These are phyloP conservation scores for Myotis vivesi DNA, from an alignment of 2,797 vertebrate genomes.

Conservation along the genomic window DNA sequence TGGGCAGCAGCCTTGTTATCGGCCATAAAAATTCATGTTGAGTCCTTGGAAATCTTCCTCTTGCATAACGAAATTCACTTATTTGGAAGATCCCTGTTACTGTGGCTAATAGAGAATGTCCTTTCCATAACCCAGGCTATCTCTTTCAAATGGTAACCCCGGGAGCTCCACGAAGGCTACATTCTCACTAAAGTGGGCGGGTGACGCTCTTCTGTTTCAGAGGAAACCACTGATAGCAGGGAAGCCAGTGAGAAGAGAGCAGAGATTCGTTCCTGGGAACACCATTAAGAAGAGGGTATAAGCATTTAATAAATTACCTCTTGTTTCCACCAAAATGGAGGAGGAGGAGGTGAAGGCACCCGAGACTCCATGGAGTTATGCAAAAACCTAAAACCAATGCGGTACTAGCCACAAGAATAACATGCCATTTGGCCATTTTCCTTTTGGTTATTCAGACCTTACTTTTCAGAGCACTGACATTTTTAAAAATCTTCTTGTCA, in stretches of 20 bases:
- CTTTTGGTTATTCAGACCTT: background rate
- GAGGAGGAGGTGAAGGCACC: background rate
- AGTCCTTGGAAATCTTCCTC: background rate
- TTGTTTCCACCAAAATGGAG: background rate
- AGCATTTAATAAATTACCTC: background rate
- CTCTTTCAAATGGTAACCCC: background rate
- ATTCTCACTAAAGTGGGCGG: too few species aligned
- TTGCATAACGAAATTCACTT: accelerated
- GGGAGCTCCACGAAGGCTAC: background rate
- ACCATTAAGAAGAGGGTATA: background rate
- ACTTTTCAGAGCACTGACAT: background rate
- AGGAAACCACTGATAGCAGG: background rate
- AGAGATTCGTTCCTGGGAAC: background rate
- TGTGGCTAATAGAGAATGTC: background rate
- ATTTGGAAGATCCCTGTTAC: background rate
- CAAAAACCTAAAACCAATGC: background rate
- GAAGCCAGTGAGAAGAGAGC: background rate
- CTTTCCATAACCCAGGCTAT: background rate
- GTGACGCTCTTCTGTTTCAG: background rate
- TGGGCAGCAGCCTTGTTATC: background rate
- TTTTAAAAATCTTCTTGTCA: background rate
- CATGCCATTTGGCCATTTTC: background rate
- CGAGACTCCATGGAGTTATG: background rate
- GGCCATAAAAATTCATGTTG: background rate
- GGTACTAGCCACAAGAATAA: background rate